phyloP scores from a whole-genome alignment of 2,113 vertebrate species.

The Brachypteracias leptosomus region DNA sequence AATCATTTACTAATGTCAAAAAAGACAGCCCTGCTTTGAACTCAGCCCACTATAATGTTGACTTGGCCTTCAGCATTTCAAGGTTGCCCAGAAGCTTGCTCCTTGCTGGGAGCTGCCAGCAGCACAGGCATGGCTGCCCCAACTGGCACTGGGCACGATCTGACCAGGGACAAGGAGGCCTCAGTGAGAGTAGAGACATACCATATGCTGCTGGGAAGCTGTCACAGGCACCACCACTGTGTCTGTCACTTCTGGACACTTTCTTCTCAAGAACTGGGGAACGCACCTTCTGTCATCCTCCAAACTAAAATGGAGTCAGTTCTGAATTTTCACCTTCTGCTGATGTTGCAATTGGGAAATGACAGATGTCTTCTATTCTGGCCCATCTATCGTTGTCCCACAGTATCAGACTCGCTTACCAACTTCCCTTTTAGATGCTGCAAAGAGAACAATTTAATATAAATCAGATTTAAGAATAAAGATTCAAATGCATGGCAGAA shows the following conservation, averaged over 20 bases:
- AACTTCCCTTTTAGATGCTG: not conserved
- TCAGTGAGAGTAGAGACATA: accelerated
- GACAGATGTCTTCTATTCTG: not conserved
- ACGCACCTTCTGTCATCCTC: not conserved
- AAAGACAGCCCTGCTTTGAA: not conserved
- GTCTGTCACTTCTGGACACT: not conserved
- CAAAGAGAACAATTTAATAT: not conserved
- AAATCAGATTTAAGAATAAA: not conserved
- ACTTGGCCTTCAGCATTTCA: not conserved
- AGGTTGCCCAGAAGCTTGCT: not conserved
- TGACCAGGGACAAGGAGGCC: not conserved
- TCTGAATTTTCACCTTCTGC: not conserved
- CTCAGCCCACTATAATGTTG: not conserved
- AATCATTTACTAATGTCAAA: not conserved
- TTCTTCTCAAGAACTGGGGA: not conserved
- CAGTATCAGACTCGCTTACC: not conserved
- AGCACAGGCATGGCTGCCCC: not conserved
- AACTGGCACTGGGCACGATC: accelerated
- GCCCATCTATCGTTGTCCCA: not conserved
- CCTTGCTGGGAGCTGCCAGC: not conserved
- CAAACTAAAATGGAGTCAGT: not conserved
- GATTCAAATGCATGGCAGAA: not conserved
- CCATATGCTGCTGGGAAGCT: not conserved
- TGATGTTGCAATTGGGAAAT: not conserved
- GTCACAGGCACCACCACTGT: not conserved